Evolutionary conservation across 2,888 invertebrate species (phyloP).

Genomic region (Lymantria monacha): DNA sequence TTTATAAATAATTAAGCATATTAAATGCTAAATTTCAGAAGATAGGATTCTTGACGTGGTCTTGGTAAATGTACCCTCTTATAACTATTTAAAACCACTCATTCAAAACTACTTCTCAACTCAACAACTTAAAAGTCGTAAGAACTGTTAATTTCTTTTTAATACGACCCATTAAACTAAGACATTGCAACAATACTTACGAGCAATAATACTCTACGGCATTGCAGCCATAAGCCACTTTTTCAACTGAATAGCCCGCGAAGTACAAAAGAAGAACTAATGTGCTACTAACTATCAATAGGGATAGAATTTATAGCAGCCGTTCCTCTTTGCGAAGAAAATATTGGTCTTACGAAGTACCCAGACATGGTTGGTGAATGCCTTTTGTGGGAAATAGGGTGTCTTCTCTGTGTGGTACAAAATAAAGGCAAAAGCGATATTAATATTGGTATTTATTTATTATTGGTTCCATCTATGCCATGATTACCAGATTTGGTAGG

Average conservation of each 20-base stretch:
- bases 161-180: slow-evolving; percentile 9
- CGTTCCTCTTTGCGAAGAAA: slow-evolving; percentile 72
- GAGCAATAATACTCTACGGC: slow-evolving; percentile 40
- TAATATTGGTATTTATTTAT: neutral
- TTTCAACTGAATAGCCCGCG: slow-evolving; percentile 64
- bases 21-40: too few relatives aligned
- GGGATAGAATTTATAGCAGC: slow-evolving; percentile 72
- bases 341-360: slow-evolving; percentile 79
- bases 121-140: too few relatives aligned
- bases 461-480: too few relatives aligned
- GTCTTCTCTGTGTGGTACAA: slow-evolving; percentile 27
- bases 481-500: too few relatives aligned
- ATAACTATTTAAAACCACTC: too few relatives aligned
- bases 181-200: slow-evolving; percentile 13
- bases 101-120: too few relatives aligned
- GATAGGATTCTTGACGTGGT: too few relatives aligned
- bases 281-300: slow-evolving; percentile 78
- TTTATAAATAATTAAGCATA: too few relatives aligned
- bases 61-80: too few relatives aligned
- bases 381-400: slow-evolving; percentile 59
- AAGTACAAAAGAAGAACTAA: slow-evolving; percentile 75
- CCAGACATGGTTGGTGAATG: slow-evolving; percentile 73
- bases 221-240: slow-evolving; percentile 57
- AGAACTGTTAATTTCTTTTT: too few relatives aligned
- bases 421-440: slow-evolving; percentile 11